phyloP scores from a whole-genome alignment of 2,888 invertebrate species.

The Sepioteuthis lessoniana region DNA sequence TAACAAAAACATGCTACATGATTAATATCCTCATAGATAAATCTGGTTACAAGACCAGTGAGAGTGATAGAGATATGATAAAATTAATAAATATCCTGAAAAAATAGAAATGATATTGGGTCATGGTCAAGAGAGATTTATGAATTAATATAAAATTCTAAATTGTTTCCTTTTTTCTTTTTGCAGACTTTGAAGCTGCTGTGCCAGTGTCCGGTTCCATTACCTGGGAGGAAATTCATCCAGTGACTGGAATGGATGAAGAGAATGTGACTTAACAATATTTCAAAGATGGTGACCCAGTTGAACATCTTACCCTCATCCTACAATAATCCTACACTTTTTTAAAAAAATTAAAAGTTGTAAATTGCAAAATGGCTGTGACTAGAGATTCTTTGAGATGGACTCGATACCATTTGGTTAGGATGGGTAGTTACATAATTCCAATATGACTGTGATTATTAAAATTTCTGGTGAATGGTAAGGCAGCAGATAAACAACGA shows the following conservation, averaged over 20 bases:
- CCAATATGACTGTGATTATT: background rate
- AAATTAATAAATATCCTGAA: too few species aligned
- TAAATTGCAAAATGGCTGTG: background rate
- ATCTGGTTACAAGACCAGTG: too few species aligned
- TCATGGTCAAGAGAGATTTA: too few species aligned
- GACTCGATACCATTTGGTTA: background rate
- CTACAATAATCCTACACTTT: background rate
- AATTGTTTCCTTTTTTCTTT: background rate
- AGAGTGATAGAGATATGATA: too few species aligned
- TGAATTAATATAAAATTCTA: too few species aligned
- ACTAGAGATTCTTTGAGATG: background rate
- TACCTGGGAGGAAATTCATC: slow-evolving; percentile 13
- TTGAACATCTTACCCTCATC: background rate
- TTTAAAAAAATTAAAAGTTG: background rate
- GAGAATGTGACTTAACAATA: background rate
- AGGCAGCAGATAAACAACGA: background rate
- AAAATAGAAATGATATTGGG: too few species aligned
- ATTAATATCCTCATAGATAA: too few species aligned
- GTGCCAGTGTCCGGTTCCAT: slow-evolving; percentile 25
- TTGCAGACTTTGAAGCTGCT: slow-evolving; percentile 25
- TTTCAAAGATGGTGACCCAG: background rate
- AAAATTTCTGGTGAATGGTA: background rate
- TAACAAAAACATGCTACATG: too few species aligned
- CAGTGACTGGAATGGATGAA: background rate
- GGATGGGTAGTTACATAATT: background rate